Percentiles rank a stretch among this genome's conserved stretches.
phyloP scores from a whole-genome alignment of 2,797 vertebrate genomes.

The Phalloptychus januarius region DNA sequence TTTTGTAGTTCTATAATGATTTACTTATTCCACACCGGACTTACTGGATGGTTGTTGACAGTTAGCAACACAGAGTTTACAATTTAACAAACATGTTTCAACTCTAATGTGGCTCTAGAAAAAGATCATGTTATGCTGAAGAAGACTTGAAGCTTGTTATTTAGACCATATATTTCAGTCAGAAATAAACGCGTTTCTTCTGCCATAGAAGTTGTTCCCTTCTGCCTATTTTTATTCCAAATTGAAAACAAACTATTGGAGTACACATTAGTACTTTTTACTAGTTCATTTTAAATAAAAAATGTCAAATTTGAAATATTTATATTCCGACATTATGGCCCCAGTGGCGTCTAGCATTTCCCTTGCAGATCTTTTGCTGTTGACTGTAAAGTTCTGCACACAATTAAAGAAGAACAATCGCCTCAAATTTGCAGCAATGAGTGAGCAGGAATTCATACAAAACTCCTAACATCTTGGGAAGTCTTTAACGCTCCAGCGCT shows the following conservation, averaged over 20 bases:
- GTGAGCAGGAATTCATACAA: constrained; percentile 28
- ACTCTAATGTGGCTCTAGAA: neutral
- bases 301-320: too few species aligned
- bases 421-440: constrained; percentile 13
- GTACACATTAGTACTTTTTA: neutral
- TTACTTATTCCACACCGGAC: neutral
- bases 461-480: constrained; percentile 2
- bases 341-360: neutral
- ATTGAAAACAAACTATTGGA: neutral
- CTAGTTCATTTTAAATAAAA: neutral
- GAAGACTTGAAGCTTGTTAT: neutral
- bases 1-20: neutral
- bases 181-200: neutral
- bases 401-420: constrained; percentile 6
- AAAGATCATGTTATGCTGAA: neutral
- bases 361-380: neutral
- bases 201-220: neutral
- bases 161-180: neutral
- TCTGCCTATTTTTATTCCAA: neutral
- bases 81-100: neutral
- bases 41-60: neutral
- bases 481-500: neutral
- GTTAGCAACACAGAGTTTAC: neutral
- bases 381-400: neutral
- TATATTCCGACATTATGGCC: neutral